Evolutionary conservation across 2,113 vertebrate species (phyloP).

Genomic region (Muscicapa adusta): DNA sequence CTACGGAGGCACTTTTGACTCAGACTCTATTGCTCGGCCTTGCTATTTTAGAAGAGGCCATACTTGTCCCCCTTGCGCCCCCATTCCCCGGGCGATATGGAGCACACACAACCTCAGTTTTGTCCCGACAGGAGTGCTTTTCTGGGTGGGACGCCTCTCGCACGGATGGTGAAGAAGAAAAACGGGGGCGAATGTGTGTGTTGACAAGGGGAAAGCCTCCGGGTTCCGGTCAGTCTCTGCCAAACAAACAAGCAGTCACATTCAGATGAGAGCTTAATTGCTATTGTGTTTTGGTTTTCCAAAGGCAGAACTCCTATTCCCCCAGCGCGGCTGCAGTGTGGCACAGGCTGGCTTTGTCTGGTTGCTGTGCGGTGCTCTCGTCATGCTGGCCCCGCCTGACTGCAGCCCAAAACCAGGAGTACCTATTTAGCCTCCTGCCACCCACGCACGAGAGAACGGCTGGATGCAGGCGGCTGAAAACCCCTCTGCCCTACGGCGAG

Average conservation of each 20-base stretch:
- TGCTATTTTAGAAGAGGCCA: not conserved
- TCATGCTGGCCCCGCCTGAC: not conserved
- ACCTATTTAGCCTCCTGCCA: not conserved
- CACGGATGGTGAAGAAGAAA: not conserved
- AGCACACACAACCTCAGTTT: not conserved
- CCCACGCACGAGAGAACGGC: not conserved
- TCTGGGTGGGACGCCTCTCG: not conserved
- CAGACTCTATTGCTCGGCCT: not conserved
- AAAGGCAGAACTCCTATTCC: not conserved
- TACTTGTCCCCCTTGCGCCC: not conserved
- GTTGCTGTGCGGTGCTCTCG: not conserved
- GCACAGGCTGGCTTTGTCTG: slow-evolving; percentile 40
- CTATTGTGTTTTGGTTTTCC: slow-evolving; percentile 41
- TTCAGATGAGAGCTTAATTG: slow-evolving; percentile 7
- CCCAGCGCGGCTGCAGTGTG: not conserved
- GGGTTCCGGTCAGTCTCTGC: not conserved
- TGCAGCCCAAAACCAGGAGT: not conserved
- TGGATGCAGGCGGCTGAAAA: not conserved
- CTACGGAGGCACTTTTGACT: not conserved
- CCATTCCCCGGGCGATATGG: fast-evolving
- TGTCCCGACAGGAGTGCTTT: not conserved
- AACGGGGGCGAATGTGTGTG: not conserved
- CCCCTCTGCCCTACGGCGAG: not conserved
- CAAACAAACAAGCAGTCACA: slow-evolving; percentile 10
- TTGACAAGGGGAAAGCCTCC: not conserved